phyloP scores from a whole-genome alignment of 2,797 vertebrate genomes.

The Picus viridis region DNA sequence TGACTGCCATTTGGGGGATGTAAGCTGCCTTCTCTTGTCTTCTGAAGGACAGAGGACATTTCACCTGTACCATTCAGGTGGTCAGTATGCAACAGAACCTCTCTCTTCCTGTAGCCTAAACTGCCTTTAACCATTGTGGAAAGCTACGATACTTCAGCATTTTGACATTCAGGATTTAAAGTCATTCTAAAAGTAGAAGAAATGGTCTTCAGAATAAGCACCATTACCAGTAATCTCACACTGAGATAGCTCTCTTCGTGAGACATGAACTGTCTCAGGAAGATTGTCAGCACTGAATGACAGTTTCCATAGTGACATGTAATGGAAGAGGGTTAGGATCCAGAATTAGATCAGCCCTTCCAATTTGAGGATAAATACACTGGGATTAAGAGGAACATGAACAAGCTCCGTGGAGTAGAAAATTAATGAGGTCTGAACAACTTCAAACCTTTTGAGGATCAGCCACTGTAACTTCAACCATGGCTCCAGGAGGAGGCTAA shows the following conservation, averaged over 20 bases:
- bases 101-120: neutral
- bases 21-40: neutral
- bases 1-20: neutral
- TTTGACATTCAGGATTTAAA: neutral
- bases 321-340: neutral
- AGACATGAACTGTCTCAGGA: neutral
- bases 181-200: neutral
- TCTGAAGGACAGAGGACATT: neutral
- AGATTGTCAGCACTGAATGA: neutral
- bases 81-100: neutral
- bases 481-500: constrained; percentile 4
- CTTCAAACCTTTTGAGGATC: constrained; percentile 13
- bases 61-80: neutral
- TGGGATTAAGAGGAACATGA: constrained; percentile 35
- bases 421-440: constrained; percentile 47
- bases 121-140: neutral
- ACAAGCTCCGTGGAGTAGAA: constrained; percentile 32
- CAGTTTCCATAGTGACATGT: neutral
- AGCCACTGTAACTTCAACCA: neutral
- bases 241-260: neutral
- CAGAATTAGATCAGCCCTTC: constrained; percentile 49
- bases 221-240: neutral
- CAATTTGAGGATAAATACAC: constrained; percentile 54
- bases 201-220: neutral
- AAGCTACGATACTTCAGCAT: neutral